Evolutionary conservation across 2,797 vertebrate genomes (phyloP).

Genomic region (Megalops cyprinoides): DNA sequence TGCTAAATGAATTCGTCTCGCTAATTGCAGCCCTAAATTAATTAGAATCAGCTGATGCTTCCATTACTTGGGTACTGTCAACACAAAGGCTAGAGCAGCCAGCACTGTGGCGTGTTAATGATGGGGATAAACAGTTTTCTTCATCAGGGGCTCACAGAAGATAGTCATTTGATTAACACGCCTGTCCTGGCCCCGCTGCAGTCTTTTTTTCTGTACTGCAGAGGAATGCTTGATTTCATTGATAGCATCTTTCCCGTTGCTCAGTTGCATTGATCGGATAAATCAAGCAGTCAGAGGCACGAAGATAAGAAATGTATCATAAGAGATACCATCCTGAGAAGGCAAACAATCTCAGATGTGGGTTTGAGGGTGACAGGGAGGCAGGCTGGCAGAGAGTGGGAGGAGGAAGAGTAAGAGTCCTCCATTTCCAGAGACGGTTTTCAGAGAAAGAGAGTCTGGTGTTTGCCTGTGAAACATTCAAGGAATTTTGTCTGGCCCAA

Average conservation of each 20-base stretch:
- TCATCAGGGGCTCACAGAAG: no score
- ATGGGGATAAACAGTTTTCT: neutral
- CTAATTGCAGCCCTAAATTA: neutral
- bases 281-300: neutral
- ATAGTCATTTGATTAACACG: neutral
- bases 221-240: slow-evolving; percentile 7
- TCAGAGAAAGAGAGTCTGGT: slow-evolving; percentile 36
- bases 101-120: neutral
- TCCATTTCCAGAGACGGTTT: neutral
- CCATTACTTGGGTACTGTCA: neutral
- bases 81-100: neutral
- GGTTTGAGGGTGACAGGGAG: neutral
- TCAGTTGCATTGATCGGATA: slow-evolving; percentile 9
- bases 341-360: no score
- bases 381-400: neutral
- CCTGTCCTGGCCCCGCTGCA: neutral
- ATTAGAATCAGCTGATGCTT: slow-evolving; percentile 15
- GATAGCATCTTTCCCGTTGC: slow-evolving; percentile 14
- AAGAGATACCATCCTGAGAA: neutral
- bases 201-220: neutral
- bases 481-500: slow-evolving; percentile 63
- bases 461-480: slow-evolving; percentile 68
- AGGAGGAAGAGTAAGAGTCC: neutral
- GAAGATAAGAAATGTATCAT: slow-evolving; percentile 2
- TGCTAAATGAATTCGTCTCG: neutral